Conservation (phyloP, 2,113 vertebrate species). For the Spilogale gracilis region DNA sequence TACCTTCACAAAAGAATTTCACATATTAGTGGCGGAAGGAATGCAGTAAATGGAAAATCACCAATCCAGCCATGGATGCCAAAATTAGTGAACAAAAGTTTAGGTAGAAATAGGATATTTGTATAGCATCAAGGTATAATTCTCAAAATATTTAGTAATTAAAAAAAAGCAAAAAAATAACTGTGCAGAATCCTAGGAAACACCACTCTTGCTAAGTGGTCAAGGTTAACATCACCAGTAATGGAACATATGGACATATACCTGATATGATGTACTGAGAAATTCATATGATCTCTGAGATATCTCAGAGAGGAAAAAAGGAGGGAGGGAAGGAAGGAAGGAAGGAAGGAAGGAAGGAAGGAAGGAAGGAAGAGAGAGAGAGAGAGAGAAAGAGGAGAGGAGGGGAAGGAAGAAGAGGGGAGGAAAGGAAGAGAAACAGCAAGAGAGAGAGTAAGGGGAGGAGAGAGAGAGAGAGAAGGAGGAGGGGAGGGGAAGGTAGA, state of each 20-base stretch:
- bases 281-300: neutral
- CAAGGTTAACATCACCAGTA: neutral
- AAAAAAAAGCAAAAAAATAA: neutral
- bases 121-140: neutral
- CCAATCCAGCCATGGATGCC: neutral
- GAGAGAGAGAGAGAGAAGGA: too few relatives aligned
- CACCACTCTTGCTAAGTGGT: neutral
- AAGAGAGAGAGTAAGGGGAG: too few relatives aligned
- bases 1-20: neutral
- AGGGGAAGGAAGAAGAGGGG: too few relatives aligned
- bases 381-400: too few relatives aligned
- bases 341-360: too few relatives aligned
- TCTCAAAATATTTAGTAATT: neutral
- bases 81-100: neutral
- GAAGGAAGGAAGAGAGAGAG: too few relatives aligned
- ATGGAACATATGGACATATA: neutral
- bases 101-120: neutral
- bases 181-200: neutral
- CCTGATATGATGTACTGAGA: neutral
- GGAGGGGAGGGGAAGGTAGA: too few relatives aligned
- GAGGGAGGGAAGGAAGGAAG: too few relatives aligned
- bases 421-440: too few relatives aligned
- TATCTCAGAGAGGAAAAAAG: too few relatives aligned
- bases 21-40: neutral
- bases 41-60: neutral